Conservation (phyloP, 2,797 vertebrate species). For the Malurus leucopterus region DNA sequence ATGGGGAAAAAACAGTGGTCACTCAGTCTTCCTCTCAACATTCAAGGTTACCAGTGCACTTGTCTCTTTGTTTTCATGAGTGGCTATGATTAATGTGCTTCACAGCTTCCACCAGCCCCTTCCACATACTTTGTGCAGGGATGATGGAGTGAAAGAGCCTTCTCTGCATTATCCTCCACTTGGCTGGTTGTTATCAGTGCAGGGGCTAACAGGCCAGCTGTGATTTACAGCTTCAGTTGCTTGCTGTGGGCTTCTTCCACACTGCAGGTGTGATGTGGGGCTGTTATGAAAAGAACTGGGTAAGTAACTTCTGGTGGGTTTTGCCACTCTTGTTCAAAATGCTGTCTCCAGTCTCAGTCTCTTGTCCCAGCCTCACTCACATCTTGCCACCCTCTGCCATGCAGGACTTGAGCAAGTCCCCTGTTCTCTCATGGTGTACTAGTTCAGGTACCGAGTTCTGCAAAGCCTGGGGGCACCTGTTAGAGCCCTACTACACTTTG, state of each 20-base stretch:
- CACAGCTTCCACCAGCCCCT: background rate
- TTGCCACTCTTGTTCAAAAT: background rate
- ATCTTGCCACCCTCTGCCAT: background rate
- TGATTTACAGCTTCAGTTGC: background rate
- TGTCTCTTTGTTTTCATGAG: background rate
- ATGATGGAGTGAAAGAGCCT: background rate
- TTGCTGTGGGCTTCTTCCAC: background rate
- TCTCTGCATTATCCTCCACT: background rate
- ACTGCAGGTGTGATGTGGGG: background rate
- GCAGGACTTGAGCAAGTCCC: background rate
- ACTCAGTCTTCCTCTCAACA: background rate
- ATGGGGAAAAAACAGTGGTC: background rate
- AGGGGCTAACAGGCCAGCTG: background rate
- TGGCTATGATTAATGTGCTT: background rate
- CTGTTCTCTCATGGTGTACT: background rate
- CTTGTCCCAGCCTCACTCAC: accelerated
- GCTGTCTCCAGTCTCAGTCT: background rate
- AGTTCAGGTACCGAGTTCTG: background rate
- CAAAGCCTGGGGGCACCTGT: background rate
- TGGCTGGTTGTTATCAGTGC: background rate
- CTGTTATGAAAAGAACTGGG: accelerated
- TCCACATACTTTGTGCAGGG: background rate
- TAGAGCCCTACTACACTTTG: background rate
- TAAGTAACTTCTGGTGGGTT: background rate
- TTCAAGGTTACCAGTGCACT: background rate